Conservation (phyloP, 2,797 vertebrate species). For the Erithacus rubecula region DNA sequence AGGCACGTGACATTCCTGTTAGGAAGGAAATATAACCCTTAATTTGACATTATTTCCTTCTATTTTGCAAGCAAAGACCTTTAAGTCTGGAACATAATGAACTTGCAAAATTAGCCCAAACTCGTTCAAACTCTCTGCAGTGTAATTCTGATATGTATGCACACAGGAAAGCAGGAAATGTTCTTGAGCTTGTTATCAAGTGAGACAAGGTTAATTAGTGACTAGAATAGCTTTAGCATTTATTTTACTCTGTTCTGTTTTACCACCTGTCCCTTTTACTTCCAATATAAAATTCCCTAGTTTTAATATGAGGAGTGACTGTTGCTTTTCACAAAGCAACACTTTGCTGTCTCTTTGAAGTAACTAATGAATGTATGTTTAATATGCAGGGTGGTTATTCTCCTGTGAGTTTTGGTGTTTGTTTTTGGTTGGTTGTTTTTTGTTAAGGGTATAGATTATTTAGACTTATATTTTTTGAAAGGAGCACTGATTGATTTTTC, state of each 20-base stretch:
- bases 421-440: rapidly evolving
- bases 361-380: background rate
- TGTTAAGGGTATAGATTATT: background rate
- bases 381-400: background rate
- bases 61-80: slow-evolving; percentile 41
- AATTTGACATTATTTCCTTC: slow-evolving; percentile 41
- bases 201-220: slow-evolving; percentile 54
- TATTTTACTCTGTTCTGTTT: slow-evolving; percentile 15
- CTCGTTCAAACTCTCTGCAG: background rate
- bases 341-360: background rate
- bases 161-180: slow-evolving; percentile 30
- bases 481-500: background rate
- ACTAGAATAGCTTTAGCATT: slow-evolving; percentile 29
- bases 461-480: background rate
- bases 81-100: slow-evolving; percentile 44
- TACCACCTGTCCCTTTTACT: background rate
- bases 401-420: background rate
- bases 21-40: slow-evolving; percentile 20
- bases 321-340: background rate
- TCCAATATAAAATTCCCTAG: background rate
- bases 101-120: slow-evolving; percentile 44
- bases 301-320: background rate
- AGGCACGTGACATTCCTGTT: background rate
- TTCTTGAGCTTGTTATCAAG: slow-evolving; percentile 48
- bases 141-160: slow-evolving; percentile 14